Evolutionary conservation across 2,888 invertebrate species (phyloP).

Genomic region (Kuschelorhynchus macadamiae): DNA sequence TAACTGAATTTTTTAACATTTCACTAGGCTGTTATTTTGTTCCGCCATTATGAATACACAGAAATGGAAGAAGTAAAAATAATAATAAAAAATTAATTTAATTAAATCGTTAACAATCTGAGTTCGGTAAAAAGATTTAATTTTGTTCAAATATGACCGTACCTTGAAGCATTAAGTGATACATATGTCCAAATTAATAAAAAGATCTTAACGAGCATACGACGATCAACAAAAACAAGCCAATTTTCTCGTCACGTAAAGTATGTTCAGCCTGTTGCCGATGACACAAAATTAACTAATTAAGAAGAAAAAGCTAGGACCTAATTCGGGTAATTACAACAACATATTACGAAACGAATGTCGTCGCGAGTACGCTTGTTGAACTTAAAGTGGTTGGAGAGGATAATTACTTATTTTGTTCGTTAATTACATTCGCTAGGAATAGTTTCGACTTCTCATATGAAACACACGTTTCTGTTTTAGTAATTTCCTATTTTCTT

Average conservation of each 20-base stretch:
- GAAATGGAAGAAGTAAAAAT: background rate
- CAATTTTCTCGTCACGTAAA: slow-evolving; percentile 28
- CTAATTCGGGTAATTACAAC: slow-evolving; percentile 22
- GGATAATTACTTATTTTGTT: too few relatives aligned
- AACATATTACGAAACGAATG: background rate
- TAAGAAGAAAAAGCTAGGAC: slow-evolving; percentile 25
- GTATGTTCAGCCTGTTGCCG: slow-evolving; percentile 20
- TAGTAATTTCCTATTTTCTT: too few relatives aligned
- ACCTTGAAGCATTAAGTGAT: too few relatives aligned
- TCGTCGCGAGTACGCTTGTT: background rate
- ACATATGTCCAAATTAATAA: background rate
- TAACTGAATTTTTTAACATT: too few relatives aligned
- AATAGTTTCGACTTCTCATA: too few relatives aligned
- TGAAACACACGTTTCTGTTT: too few relatives aligned
- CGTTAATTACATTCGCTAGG: too few relatives aligned
- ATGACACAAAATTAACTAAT: slow-evolving; percentile 28
- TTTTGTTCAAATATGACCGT: too few relatives aligned
- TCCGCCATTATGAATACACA: too few relatives aligned
- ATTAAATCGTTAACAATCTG: background rate
- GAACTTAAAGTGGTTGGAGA: background rate
- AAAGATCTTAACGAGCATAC: slow-evolving; percentile 8
- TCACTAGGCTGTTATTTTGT: too few relatives aligned
- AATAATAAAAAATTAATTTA: background rate
- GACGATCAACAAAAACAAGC: slow-evolving; percentile 7
- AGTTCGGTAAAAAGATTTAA: background rate